Base-by-base conservation (phyloP, 1,140 invertebrate genomes). In the Armadillidium nasatum region DNA sequence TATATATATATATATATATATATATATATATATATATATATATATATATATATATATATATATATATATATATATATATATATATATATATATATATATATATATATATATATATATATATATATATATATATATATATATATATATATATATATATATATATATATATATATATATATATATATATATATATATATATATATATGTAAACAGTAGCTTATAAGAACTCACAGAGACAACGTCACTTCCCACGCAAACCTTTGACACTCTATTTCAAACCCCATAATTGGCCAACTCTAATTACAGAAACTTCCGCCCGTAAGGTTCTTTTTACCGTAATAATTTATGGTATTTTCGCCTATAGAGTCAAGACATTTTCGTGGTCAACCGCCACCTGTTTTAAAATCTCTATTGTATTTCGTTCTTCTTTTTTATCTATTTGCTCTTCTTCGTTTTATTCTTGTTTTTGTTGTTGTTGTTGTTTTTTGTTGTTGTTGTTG, bases 111-210 rank as follows among this genome's bases (percentile, higher is more conserved):
- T 67, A 22, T 22, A 21, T 67, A 67, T 67, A 67, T 22, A 67
- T 19, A 22, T 67, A 22, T 67, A 67, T 67, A 22, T 71, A 45
- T 71, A 71, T 71, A 33, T 71, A 45, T 71, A 71, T 71, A 33
- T 71, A 71, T 71, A 60, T 60, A 60, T 60, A 60, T 60, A 60
- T 60, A 60, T 60, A 60, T 60, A 60, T 60, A 60, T 60, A 60
- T 60, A 60, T 60, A 60, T 60, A 60, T 60, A 60, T 60, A 60
- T 15, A 60, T 15, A 15, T 19, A 15, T 60, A 60, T 15, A 15
- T 60, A 60, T 60, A 60, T 60, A 60, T 60, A 15, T 60, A 15
- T 60, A 60, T 15, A 60, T 60, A 60, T 13, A 60, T 13, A 60
- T 13, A 60, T 13, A 60, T 19, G 7, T 60, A 60, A 60, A 60